Base-by-base conservation (phyloP, 2,797 vertebrate species). In the Amblyraja radiata region DNA sequence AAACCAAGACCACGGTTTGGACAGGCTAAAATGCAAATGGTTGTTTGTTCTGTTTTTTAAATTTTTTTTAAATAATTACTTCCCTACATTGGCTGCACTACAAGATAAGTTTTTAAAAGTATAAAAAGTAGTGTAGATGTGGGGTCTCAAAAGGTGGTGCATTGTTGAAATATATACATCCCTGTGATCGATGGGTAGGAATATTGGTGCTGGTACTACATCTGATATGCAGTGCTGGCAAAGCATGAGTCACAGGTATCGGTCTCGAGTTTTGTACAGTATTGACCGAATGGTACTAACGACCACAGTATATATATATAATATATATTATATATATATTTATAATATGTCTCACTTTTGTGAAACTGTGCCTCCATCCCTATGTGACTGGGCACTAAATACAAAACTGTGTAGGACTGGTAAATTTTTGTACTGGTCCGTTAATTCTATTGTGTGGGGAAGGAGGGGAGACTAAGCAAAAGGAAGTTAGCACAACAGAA, bases 1-100 rank as follows among this genome's bases (percentile, higher is more conserved):
- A 98, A 98, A 97, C 96, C 95, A 98, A 99, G 98, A 98, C 98
- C 97, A 98, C 97, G 96, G 96, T 96, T 97, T 96, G 97, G 98
- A 98, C 97, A 97, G 95, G 97, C 96, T 98, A 97, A 96, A 96
- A 97, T 95, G 97, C 96, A 93, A 95, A 96, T 96, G 96, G 96
- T 97, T 95, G 95, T 96, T 96, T 96, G 97, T 96, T 93, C 76
- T 78, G 73, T 76, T 92, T 73, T 92, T 92, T 61, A 54, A 68
- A 63, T 36, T 91, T 73, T 92, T 76, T 76, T 73, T 46, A 11
- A 23, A 91, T n/a, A n/a, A 88, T 74, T 74, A 91, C 90, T 76
- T 39, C 71, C 90, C 68, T 54, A 76, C 90, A 58, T 92, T 23
- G n/a, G 13, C 71, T 14, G 71, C 90, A 74, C 68, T 92, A 76